These are phyloP conservation scores for Tyrannus savana DNA, from an alignment of 2,113 vertebrate species.

Conservation along the genomic window DNA sequence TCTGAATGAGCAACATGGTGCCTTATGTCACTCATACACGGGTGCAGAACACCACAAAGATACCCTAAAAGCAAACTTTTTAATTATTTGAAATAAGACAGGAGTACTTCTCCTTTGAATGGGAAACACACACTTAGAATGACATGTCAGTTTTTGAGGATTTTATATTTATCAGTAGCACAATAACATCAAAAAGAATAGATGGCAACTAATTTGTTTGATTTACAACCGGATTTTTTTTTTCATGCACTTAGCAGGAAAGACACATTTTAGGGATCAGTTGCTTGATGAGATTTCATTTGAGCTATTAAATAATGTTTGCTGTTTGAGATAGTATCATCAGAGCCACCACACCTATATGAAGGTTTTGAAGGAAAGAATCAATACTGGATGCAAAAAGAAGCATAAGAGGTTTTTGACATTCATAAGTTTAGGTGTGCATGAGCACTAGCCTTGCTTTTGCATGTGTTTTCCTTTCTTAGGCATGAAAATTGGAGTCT, in stretches of 20 bases:
- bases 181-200: background rate
- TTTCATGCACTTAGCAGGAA: background rate
- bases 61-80: background rate
- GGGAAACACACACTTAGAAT: background rate
- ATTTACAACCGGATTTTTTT: constrained; percentile 21
- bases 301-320: background rate
- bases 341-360: background rate
- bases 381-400: background rate
- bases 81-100: background rate
- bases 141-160: background rate
- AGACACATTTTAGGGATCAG: background rate
- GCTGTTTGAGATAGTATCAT: background rate
- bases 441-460: background rate
- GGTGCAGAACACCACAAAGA: background rate
- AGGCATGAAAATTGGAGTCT: background rate
- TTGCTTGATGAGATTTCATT: background rate
- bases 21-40: background rate
- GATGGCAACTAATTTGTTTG: background rate
- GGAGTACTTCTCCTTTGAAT: background rate
- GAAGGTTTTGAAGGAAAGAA: background rate
- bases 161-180: background rate
- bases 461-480: background rate
- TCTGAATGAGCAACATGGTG: background rate
- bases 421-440: background rate
- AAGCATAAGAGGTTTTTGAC: background rate